Conservation (phyloP, 2,888 invertebrate genomes). For the Aromia moschata region DNA sequence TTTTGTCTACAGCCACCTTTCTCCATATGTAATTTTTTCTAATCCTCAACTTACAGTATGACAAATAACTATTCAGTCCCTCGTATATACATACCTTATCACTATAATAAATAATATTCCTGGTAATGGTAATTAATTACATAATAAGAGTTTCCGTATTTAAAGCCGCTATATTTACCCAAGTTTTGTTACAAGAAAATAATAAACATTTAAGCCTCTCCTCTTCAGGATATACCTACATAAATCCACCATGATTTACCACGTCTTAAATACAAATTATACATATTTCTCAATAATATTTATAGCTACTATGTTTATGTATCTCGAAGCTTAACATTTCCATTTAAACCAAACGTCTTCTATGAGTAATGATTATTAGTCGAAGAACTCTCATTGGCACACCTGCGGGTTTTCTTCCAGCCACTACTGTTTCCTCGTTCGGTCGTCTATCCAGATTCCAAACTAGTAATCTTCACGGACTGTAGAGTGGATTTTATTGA, state of each 20-base stretch:
- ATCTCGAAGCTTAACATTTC: constrained; percentile 28
- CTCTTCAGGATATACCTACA: constrained; percentile 3
- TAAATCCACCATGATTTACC: constrained; percentile 28
- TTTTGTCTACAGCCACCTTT: too few species aligned
- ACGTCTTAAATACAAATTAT: constrained; percentile 32
- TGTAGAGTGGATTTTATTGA: too few species aligned
- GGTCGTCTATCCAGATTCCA: neutral
- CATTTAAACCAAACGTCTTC: constrained; percentile 25
- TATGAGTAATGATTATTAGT: constrained; percentile 26
- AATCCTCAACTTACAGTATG: too few species aligned
- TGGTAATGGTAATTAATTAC: neutral
- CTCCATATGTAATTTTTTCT: too few species aligned
- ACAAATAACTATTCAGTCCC: too few species aligned
- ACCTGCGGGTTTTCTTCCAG: constrained; percentile 9
- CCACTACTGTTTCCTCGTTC: neutral
- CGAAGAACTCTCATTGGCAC: constrained; percentile 19
- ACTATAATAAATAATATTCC: constrained; percentile 6
- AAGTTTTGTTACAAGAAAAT: constrained; percentile 15
- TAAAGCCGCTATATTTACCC: constrained; percentile 8
- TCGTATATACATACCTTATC: neutral
- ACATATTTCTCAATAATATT: constrained; percentile 38
- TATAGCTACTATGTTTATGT: constrained; percentile 38
- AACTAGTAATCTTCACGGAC: too few species aligned
- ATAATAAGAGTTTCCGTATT: neutral
- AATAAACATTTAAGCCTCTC: constrained; percentile 12